phyloP scores from a whole-genome alignment of 2,797 vertebrate species.

The Poecilia gillii region DNA sequence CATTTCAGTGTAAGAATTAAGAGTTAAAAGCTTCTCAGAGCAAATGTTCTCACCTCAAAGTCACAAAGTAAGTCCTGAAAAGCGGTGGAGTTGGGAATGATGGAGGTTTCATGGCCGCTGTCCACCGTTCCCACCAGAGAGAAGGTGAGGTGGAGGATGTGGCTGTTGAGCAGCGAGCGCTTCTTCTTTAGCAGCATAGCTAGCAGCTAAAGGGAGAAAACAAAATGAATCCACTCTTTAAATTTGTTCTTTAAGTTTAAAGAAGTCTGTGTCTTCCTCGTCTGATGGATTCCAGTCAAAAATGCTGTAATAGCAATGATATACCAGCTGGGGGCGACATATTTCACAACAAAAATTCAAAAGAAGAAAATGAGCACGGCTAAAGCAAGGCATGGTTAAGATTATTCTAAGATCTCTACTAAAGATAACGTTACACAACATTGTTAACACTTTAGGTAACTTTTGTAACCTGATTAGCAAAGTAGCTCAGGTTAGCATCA shows the following conservation, averaged over 20 bases:
- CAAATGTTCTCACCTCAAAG: conserved; percentile 86
- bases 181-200: conserved; percentile 99
- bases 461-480: too few relatives aligned
- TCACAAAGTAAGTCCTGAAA: conserved; percentile 99
- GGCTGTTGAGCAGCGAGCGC: conserved; percentile 94
- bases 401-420: neutral
- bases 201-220: conserved; percentile 81
- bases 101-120: conserved; percentile 97
- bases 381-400: neutral
- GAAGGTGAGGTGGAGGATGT: conserved; percentile 98
- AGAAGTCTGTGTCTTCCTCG: neutral
- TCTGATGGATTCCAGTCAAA: neutral
- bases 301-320: neutral
- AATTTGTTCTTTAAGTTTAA: neutral
- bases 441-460: neutral
- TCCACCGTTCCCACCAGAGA: conserved; percentile 98
- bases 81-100: conserved; percentile 97
- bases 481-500: too few relatives aligned
- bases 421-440: neutral
- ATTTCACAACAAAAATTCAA: neutral
- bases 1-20: neutral
- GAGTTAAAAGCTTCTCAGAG: too few relatives aligned
- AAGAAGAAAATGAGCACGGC: neutral
- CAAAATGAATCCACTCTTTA: accelerated
- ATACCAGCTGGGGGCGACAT: neutral